Evolutionary conservation across 2,113 vertebrate species (phyloP).

Genomic region (Phyllostomus hastatus): DNA sequence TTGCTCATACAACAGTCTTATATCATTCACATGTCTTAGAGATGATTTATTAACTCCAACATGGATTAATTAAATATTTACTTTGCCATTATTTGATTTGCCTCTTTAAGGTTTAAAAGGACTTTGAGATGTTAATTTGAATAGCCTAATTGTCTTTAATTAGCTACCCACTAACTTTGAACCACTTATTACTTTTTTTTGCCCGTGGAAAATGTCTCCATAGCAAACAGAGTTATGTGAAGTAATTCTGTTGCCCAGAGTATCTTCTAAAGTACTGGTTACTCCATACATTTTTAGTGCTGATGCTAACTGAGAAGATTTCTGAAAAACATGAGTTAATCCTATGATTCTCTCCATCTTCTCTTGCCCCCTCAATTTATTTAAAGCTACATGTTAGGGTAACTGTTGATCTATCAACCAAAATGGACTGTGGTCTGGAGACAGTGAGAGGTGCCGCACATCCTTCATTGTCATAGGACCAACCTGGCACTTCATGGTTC

Average conservation of each 20-base stretch:
- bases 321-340: not conserved
- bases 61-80: constrained; percentile 55
- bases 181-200: not conserved
- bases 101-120: constrained; percentile 9
- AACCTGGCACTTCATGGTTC: not conserved
- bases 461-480: not conserved
- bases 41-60: constrained; percentile 31
- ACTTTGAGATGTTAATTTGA: constrained; percentile 26
- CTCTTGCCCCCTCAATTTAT: not conserved
- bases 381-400: not conserved
- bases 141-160: constrained; percentile 19
- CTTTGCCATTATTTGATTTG: not conserved
- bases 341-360: not conserved
- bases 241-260: not conserved
- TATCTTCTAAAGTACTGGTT: not conserved
- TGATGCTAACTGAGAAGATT: not conserved
- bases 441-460: not conserved
- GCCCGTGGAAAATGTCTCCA: not conserved
- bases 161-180: not conserved
- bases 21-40: not conserved
- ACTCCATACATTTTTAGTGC: not conserved
- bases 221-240: constrained; percentile 17
- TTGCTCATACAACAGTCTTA: not conserved
- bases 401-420: not conserved
- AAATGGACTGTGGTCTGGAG: not conserved